phyloP scores from a whole-genome alignment of 2,888 invertebrate genomes.

The Morinoia aosen region DNA sequence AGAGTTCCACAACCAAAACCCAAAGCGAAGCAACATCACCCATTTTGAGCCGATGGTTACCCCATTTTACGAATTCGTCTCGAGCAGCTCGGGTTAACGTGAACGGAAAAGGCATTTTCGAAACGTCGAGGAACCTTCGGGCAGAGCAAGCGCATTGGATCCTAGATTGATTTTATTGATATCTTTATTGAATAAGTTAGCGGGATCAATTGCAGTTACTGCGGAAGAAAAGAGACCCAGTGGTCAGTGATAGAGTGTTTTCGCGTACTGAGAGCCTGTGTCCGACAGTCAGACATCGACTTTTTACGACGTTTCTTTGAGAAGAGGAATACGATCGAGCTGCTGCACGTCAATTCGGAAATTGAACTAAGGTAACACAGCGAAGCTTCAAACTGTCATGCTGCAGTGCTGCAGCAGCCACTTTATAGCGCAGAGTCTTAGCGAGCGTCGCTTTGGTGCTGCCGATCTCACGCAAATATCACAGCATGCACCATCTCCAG shows the following conservation, averaged over 20 bases:
- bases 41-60: neutral
- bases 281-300: constrained; percentile 1
- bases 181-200: constrained; percentile 50
- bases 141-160: constrained; percentile 29
- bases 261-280: neutral
- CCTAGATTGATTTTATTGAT: constrained; percentile 53
- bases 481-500: no score
- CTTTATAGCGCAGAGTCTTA: neutral
- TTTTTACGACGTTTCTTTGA: neutral
- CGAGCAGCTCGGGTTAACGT: neutral
- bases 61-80: neutral
- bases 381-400: neutral
- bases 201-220: neutral
- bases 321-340: neutral
- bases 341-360: neutral
- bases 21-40: neutral
- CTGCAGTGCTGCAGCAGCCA: neutral
- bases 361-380: constrained; percentile 2
- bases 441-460: neutral
- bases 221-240: constrained; percentile 23
- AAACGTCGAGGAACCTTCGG: neutral
- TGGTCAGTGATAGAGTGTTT: constrained; percentile 50
- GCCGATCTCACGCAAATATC: neutral
- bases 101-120: neutral
- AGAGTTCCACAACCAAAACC: neutral